Conservation (phyloP, 2,113 vertebrate genomes). For the Heteronetta atricapilla region DNA sequence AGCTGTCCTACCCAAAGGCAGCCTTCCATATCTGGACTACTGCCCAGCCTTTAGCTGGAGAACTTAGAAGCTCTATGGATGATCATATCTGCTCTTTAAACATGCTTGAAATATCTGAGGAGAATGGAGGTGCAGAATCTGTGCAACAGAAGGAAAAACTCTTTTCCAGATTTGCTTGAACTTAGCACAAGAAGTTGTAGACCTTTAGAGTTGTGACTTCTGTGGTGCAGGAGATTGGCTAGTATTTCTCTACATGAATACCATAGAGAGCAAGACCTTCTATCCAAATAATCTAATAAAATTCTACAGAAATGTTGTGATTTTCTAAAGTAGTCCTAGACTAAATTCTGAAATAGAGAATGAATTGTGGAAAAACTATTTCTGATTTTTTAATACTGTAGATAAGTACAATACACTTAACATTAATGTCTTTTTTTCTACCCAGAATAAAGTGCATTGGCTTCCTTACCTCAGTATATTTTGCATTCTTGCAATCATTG, state of each 20-base stretch:
- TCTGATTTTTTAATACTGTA: background rate
- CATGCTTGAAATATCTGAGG: background rate
- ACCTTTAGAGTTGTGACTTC: background rate
- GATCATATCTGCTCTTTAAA: background rate
- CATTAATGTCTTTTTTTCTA: background rate
- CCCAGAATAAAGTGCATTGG: conserved; percentile 80
- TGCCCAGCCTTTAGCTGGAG: background rate
- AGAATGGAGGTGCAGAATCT: accelerated
- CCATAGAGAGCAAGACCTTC: background rate
- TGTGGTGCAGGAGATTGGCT: background rate
- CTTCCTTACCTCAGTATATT: conserved; percentile 89
- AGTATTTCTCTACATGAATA: background rate
- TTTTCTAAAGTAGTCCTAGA: background rate
- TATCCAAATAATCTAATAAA: background rate
- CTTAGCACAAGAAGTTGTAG: background rate
- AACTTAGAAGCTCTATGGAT: background rate
- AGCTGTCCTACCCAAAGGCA: background rate
- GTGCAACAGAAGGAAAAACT: background rate
- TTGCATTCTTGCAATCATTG: conserved; percentile 89
- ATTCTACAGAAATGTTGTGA: background rate
- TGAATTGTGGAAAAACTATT: background rate
- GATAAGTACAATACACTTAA: accelerated
- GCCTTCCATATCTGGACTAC: accelerated
- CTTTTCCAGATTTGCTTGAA: background rate
- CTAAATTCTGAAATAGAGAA: background rate